phyloP scores from a whole-genome alignment of 2,113 vertebrate species.

The Prolemur simus region DNA sequence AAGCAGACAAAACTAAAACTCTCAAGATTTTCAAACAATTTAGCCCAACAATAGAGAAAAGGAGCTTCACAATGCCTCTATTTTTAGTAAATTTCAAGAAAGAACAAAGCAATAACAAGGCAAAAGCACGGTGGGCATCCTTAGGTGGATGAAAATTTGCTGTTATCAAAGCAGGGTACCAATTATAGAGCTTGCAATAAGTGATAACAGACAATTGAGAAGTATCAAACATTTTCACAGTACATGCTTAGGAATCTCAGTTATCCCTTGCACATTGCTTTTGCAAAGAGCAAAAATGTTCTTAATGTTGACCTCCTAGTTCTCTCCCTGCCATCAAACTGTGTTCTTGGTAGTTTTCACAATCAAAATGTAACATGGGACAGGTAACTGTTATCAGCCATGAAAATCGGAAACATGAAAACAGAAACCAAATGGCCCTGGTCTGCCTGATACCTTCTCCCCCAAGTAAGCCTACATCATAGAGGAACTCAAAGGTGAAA shows the following conservation, averaged over 20 bases:
- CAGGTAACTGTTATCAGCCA: neutral
- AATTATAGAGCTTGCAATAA: neutral
- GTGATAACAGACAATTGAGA: neutral
- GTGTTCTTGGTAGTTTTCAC: neutral
- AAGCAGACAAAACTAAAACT: neutral
- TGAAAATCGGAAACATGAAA: neutral
- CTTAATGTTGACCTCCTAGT: neutral
- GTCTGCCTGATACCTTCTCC: neutral
- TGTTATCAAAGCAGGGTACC: neutral
- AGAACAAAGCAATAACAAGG: neutral
- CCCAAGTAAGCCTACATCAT: neutral
- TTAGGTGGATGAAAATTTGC: neutral
- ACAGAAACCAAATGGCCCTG: neutral
- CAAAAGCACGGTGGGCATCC: neutral
- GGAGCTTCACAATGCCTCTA: neutral
- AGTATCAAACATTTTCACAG: neutral
- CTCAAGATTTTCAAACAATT: constrained; percentile 12
- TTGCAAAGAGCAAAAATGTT: neutral
- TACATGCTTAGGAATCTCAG: neutral
- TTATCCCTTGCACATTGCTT: neutral
- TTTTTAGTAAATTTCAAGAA: constrained; percentile 25
- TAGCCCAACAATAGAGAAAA: neutral
- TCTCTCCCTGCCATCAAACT: neutral
- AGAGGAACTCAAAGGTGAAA: neutral
- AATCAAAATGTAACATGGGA: neutral